Percentiles rank a stretch among this genome's conserved stretches.
These are phyloP conservation scores for Hybos culiciformis DNA, from an alignment of 2,888 invertebrate genomes.

Conservation along the genomic window DNA sequence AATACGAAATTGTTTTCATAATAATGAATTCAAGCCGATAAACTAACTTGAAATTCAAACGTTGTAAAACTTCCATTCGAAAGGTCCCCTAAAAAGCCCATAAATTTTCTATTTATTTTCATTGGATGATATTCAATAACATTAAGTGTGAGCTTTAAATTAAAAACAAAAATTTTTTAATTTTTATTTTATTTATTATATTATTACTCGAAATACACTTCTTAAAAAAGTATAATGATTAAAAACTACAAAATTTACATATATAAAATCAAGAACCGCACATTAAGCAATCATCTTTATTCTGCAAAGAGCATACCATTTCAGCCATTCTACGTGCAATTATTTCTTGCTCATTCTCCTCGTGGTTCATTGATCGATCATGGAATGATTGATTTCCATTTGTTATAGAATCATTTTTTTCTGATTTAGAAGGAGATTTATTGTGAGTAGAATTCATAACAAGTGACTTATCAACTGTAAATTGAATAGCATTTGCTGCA, in stretches of 20 bases:
- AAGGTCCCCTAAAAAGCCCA: no score
- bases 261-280: constrained; percentile 54
- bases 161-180: neutral
- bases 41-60: no score
- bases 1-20: no score
- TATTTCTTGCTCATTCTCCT: constrained; percentile 19
- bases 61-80: no score
- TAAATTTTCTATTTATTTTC: no score
- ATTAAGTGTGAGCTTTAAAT: no score
- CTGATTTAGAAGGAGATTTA: constrained; percentile 22
- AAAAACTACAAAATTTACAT: neutral
- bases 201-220: no score
- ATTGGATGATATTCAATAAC: no score
- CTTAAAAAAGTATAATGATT: no score
- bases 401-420: constrained; percentile 13
- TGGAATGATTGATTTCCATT: constrained; percentile 20
- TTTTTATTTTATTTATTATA: neutral
- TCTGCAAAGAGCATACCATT: constrained; percentile 73
- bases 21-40: no score
- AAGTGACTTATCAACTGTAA: constrained; percentile 77
- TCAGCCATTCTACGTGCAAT: constrained; percentile 50
- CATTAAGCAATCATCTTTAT: constrained; percentile 76
- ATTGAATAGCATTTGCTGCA: constrained; percentile 91
- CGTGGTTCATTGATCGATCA: constrained; percentile 18
- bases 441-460: constrained; percentile 9